phyloP scores from a whole-genome alignment of 2,888 invertebrate genomes.

The Copidosoma aretas region DNA sequence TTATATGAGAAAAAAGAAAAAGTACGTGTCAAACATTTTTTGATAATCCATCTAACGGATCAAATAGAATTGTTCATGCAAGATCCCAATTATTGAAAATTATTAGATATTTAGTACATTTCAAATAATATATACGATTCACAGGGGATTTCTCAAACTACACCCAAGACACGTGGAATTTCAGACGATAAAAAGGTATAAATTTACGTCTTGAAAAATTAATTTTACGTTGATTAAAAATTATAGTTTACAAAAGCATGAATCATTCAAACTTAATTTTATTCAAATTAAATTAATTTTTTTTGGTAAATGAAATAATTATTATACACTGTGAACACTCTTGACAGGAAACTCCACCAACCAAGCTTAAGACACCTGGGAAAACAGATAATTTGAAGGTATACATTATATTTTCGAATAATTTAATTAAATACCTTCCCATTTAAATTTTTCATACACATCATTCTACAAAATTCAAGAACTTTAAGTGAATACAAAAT shows the following conservation, averaged over 20 bases:
- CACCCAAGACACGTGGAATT: neutral
- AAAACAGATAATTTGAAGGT: neutral
- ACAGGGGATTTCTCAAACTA: neutral
- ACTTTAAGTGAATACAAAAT: neutral
- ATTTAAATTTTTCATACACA: neutral
- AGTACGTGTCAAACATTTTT: too few relatives aligned
- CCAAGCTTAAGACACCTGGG: neutral
- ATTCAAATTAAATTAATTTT: neutral
- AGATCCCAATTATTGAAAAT: too few relatives aligned
- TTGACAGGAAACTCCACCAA: neutral
- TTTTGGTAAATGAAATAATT: neutral
- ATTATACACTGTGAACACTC: neutral
- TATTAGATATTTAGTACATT: too few relatives aligned
- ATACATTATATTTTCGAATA: neutral
- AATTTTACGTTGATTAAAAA: too few relatives aligned
- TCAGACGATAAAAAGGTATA: too few relatives aligned
- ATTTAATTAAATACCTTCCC: neutral
- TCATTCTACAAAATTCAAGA: too few relatives aligned
- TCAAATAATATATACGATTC: too few relatives aligned
- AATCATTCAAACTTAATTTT: neutral
- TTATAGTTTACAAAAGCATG: too few relatives aligned
- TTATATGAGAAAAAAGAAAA: too few relatives aligned
- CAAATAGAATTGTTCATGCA: too few relatives aligned
- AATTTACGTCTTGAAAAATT: too few relatives aligned
- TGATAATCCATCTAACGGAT: too few relatives aligned